These are phyloP conservation scores for Nyctereutes procyonoides DNA, from an alignment of 2,113 vertebrate genomes.

Conservation along the genomic window DNA sequence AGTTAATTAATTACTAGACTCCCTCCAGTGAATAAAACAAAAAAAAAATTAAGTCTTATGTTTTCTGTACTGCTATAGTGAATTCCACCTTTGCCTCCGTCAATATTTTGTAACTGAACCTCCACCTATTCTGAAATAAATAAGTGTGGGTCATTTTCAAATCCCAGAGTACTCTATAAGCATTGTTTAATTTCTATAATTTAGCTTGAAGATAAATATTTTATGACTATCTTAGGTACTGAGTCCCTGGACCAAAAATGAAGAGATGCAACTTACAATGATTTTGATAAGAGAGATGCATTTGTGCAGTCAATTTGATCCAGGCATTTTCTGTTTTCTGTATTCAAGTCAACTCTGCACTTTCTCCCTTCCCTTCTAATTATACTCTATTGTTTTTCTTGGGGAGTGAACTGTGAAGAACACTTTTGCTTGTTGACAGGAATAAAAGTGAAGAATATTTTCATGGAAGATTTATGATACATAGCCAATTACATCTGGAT, in stretches of 20 bases:
- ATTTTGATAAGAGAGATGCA: constrained; percentile 59
- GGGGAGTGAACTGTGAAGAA: constrained; percentile 71
- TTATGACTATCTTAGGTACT: background rate
- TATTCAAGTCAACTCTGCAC: constrained; percentile 46
- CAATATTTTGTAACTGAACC: constrained; percentile 31
- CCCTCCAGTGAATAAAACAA: background rate
- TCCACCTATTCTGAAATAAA: constrained; percentile 41
- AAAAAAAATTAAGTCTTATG: background rate
- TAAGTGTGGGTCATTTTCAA: constrained; percentile 7
- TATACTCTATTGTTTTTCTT: constrained; percentile 41
- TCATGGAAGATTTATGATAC: constrained; percentile 85
- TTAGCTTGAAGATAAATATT: constrained; percentile 33
- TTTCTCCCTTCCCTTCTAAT: constrained; percentile 73
- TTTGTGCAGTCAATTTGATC: constrained; percentile 69
- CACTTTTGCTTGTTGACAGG: constrained; percentile 81
- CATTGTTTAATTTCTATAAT: constrained; percentile 64
- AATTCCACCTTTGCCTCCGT: background rate
- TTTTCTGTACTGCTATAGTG: background rate
- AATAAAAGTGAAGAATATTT: constrained; percentile 77
- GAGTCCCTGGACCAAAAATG: constrained; percentile 41
- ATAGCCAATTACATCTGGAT: constrained; percentile 81
- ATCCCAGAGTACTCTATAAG: background rate
- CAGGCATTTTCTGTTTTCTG: constrained; percentile 59
- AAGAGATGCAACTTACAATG: constrained; percentile 58
- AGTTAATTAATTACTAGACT: background rate